These are phyloP conservation scores for Phalacrocorax aristotelis DNA, from an alignment of 2,113 vertebrate genomes.

Conservation along the genomic window DNA sequence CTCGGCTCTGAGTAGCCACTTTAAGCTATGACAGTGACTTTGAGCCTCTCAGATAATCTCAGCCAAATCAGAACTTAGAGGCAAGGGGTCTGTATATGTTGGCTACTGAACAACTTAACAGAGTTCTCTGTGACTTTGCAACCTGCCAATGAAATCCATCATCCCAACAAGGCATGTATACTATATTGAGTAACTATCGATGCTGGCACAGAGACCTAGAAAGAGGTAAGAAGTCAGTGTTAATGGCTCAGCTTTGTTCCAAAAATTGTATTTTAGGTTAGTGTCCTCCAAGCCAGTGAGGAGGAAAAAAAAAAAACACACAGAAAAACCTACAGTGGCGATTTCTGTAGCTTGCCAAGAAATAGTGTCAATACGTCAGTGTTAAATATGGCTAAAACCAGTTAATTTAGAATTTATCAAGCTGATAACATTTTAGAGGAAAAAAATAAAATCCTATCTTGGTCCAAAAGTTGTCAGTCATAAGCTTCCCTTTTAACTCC, in stretches of 20 bases:
- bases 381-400: neutral
- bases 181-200: neutral
- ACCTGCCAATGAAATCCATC: neutral
- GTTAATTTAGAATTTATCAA: neutral
- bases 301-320: neutral
- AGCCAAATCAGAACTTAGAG: neutral
- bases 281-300: neutral
- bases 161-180: neutral
- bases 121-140: neutral
- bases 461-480: neutral
- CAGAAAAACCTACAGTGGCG: neutral
- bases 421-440: neutral
- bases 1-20: neutral
- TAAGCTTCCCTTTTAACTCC: neutral
- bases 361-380: neutral
- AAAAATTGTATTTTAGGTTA: neutral
- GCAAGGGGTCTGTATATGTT: neutral
- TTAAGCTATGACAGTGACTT: neutral
- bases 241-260: neutral
- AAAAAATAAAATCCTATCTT: neutral
- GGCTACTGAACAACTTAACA: neutral
- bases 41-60: neutral
- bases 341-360: neutral
- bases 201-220: neutral
- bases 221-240: neutral